phyloP scores from a whole-genome alignment of 2,888 invertebrate genomes.

The Drosophila meridiana region DNA sequence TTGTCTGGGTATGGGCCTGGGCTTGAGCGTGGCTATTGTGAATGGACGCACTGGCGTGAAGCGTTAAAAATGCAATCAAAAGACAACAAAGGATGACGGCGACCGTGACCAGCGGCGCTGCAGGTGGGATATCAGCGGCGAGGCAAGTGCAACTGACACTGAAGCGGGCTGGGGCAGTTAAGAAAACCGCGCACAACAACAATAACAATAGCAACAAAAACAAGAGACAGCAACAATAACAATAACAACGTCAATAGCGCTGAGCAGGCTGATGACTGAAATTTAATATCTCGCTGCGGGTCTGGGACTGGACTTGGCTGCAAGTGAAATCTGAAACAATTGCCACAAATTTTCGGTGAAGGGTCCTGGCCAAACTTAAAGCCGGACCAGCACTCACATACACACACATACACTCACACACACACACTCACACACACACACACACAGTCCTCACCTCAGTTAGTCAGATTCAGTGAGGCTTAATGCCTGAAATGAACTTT shows the following conservation, averaged over 20 bases:
- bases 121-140: slow-evolving; percentile 37
- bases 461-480: slow-evolving; percentile 47
- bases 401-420: not conserved
- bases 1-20: slow-evolving; percentile 7
- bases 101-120: slow-evolving; percentile 58
- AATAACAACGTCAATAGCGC: slow-evolving; percentile 11
- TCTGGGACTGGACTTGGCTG: slow-evolving; percentile 26
- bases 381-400: slow-evolving; percentile 14
- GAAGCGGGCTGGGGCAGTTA: slow-evolving; percentile 51
- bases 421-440: slow-evolving; percentile 11
- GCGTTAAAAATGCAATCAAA: slow-evolving; percentile 78
- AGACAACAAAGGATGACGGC: slow-evolving; percentile 59
- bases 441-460: slow-evolving; percentile 18
- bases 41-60: slow-evolving; percentile 59
- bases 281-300: slow-evolving; percentile 62
- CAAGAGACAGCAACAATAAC: slow-evolving; percentile 16
- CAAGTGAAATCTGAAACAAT: slow-evolving; percentile 53
- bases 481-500: slow-evolving; percentile 58
- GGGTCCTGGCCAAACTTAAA: slow-evolving; percentile 28
- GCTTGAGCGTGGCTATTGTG: slow-evolving; percentile 25
- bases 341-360: slow-evolving; percentile 42
- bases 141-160: slow-evolving; percentile 46
- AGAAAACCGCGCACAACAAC: slow-evolving; percentile 54
- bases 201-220: not conserved
- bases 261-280: slow-evolving; percentile 49